Evolutionary conservation across 2,113 vertebrate species (phyloP).

Genomic region (Pionites leucogaster): DNA sequence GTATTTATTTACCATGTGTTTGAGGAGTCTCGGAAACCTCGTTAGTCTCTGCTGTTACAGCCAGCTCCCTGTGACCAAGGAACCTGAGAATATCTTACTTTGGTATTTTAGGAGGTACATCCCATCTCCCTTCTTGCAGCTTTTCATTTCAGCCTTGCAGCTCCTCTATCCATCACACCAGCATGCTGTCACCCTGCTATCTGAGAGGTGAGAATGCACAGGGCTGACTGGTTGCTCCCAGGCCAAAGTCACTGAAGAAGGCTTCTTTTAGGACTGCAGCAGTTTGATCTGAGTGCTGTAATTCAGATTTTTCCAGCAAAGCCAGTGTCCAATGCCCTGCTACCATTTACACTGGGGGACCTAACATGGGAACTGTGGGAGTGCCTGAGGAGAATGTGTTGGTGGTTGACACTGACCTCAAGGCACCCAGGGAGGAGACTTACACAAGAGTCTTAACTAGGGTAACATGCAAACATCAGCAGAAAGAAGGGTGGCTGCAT

Average conservation of each 20-base stretch:
- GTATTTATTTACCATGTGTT: not conserved
- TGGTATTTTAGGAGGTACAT: not conserved
- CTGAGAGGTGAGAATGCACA: fast-evolving
- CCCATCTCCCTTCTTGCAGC: not conserved
- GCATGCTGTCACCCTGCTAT: not conserved
- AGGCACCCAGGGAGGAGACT: not conserved
- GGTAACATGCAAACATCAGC: not conserved
- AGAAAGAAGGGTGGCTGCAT: not conserved
- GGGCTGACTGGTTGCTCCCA: not conserved
- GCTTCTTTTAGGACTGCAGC: not conserved
- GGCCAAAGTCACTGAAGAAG: not conserved
- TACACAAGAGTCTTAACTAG: not conserved
- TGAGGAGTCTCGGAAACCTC: not conserved
- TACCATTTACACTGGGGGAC: not conserved
- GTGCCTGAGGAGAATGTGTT: fast-evolving
- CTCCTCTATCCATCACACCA: not conserved
- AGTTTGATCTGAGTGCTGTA: not conserved
- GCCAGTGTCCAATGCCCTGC: not conserved
- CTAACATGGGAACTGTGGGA: not conserved
- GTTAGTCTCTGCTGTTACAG: not conserved
- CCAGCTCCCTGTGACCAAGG: not conserved
- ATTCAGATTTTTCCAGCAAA: not conserved
- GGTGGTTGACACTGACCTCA: not conserved
- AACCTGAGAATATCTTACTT: not conserved
- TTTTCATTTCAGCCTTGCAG: not conserved